Evolutionary conservation across 2,797 vertebrate genomes (phyloP).

Genomic region (Hephaestus fuliginosus): DNA sequence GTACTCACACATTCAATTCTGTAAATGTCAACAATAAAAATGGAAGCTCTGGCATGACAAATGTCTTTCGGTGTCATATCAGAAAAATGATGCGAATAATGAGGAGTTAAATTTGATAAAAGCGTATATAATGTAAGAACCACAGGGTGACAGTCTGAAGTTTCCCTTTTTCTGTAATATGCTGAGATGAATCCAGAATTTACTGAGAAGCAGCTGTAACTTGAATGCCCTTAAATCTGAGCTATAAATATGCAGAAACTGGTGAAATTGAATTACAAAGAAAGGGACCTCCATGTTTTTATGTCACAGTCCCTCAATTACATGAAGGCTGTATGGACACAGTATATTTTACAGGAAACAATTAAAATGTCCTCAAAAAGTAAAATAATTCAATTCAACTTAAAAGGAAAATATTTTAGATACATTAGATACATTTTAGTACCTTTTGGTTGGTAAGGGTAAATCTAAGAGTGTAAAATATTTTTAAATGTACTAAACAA

Average conservation of each 20-base stretch:
- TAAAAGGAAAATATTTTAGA: too few species aligned
- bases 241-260: not conserved
- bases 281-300: too few species aligned
- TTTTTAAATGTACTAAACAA: too few species aligned
- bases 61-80: constrained; percentile 11
- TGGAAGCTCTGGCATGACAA: constrained; percentile 72
- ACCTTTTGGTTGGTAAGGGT: too few species aligned
- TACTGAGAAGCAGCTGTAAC: not conserved
- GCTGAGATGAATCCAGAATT: not conserved
- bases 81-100: not conserved
- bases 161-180: not conserved
- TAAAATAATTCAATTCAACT: too few species aligned
- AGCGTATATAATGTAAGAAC: not conserved
- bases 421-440: too few species aligned
- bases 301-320: not conserved
- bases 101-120: not conserved
- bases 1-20: constrained; percentile 77
- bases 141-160: not conserved
- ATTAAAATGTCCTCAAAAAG: too few species aligned
- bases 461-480: too few species aligned
- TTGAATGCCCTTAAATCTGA: not conserved
- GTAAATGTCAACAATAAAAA: constrained; percentile 86
- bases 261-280: too few species aligned
- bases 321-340: not conserved
- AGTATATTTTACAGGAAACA: too few species aligned